Evolutionary conservation across 1,140 invertebrate species (phyloP), one percentile per base, ranked within the genome.

Genomic region (Brachionus manjavacas): DNA sequence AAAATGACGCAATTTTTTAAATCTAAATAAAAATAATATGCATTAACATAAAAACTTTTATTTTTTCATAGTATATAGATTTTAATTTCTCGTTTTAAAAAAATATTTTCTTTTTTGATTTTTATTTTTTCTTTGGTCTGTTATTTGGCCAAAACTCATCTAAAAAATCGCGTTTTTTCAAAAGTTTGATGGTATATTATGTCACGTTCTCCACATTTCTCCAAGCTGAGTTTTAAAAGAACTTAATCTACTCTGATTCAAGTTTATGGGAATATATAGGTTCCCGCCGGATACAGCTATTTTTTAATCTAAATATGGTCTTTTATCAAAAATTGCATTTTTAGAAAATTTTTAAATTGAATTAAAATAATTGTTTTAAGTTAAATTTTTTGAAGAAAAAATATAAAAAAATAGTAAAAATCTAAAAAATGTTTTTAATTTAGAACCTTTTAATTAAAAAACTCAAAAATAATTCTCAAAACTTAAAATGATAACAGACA

Each of bases 271-370:
- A 64, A 64, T 64, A 64, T 64, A 64, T 23, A 25, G 55, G 16
- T 64, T 64, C 55, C 55, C 16, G 20, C 55, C 55, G 55, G 55
- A 64, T 64, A 9, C 55, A 8, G 55, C 2, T 0, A 20, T 23
- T 64, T 25, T 64, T 64, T 64, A n/a, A 64, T 64, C 25, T 64
- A 64, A 64, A 64, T 25, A 64, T 28, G 55, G 55, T 25, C 23
- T 64, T 64, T 64, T 25, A 64, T 64, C 55, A 64, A 64, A 64
- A 25, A 23, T 64, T 64, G 55, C 11, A 64, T 64, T 64, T 64
- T 64, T 64, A 64, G 55, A 64, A 64, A 64, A 64, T 64, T 64
- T 23, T 64, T 64, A 23, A 64, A 64, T 64, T 64, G 55, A 64
- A 64, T 28, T 64, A 64, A 64, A 64, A 64, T 64, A 64, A 23